Percentiles rank a stretch among this genome's conserved stretches.
These are phyloP conservation scores for Urocitellus parryii DNA, from an alignment of 2,113 vertebrate genomes.

Conservation along the genomic window DNA sequence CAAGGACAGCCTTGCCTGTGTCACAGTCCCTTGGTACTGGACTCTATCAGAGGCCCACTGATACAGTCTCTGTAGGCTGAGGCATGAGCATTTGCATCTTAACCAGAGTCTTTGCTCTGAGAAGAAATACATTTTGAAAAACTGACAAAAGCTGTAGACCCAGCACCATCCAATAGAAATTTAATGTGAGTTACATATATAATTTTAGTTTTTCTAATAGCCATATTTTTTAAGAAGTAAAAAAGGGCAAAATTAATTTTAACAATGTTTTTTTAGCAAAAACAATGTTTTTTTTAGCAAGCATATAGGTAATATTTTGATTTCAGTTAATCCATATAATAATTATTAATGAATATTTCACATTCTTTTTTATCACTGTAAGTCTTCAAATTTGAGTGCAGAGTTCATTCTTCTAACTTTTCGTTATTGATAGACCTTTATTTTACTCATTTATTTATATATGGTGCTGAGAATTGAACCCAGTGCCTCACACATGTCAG, in stretches of 20 bases:
- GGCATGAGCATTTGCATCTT: background rate
- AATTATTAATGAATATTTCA: background rate
- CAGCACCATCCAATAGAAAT: background rate
- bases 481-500: too few relatives aligned
- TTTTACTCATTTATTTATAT: too few relatives aligned
- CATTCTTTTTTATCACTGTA: background rate
- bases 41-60: background rate
- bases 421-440: too few relatives aligned
- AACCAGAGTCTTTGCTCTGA: background rate
- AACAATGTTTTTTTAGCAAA: too few relatives aligned
- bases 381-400: background rate
- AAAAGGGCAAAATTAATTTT: background rate
- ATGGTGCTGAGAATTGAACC: too few relatives aligned
- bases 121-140: conserved; percentile 5
- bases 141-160: background rate
- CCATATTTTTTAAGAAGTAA: conserved; percentile 20
- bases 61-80: background rate
- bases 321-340: conserved; percentile 9
- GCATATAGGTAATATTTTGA: conserved; percentile 2
- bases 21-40: background rate
- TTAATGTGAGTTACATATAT: background rate
- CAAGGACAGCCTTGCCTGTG: background rate
- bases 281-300: conserved; percentile 1
- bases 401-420: background rate
- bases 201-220: conserved; percentile 27